A percentile compares a stretch with the other conserved stretches of the same genome.
These are phyloP conservation scores for Platygyra sinensis DNA, from an alignment of 64 coral and sea anemone species.

Conservation along the genomic window DNA sequence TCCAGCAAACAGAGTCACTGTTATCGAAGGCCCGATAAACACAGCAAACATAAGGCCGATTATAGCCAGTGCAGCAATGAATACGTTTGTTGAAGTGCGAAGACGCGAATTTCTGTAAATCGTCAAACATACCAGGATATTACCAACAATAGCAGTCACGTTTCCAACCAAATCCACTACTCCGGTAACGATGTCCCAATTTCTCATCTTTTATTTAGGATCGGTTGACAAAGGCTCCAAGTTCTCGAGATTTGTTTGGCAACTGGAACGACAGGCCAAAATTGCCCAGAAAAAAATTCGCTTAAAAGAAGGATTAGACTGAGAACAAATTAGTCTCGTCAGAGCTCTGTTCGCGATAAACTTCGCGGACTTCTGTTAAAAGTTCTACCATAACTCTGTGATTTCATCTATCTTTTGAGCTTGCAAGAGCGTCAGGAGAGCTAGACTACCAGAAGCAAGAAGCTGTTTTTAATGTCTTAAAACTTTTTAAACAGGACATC, in stretches of 20 bases:
- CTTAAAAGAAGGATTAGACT: too few species aligned
- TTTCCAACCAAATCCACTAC: neutral
- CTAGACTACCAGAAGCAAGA: too few species aligned
- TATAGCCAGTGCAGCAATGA: neutral
- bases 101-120: slow-evolving; percentile 4
- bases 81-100: neutral
- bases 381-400: too few species aligned
- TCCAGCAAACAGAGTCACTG: too few species aligned
- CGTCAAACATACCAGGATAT: slow-evolving; percentile 10
- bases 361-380: too few species aligned
- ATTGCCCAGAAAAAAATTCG: too few species aligned
- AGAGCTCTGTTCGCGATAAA: too few species aligned
- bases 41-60: neutral
- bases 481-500: neutral
- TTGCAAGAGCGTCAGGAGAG: too few species aligned
- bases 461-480: neutral
- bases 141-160: neutral
- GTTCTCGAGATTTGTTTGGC: neutral
- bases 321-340: too few species aligned
- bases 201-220: neutral
- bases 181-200: neutral
- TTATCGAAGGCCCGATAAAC: neutral
- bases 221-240: neutral
- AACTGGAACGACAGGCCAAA: neutral
- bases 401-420: too few species aligned